Evolutionary conservation across 2,113 vertebrate species (phyloP).

Genomic region (Tautogolabrus adspersus): DNA sequence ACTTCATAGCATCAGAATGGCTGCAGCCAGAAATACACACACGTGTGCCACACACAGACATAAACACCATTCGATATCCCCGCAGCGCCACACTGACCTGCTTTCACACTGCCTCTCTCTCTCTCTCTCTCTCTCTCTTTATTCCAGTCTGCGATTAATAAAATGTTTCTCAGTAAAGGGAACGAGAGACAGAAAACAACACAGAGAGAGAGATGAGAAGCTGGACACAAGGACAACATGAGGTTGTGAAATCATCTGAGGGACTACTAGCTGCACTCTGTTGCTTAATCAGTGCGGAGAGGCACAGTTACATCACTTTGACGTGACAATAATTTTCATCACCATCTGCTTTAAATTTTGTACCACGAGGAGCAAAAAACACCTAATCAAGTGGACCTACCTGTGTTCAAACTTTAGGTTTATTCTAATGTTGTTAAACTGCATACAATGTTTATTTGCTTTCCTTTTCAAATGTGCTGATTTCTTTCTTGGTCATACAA

Average conservation of each 20-base stretch:
- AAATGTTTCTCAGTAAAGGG: slow-evolving; percentile 13
- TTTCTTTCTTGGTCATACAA: no score
- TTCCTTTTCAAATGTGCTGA: no score
- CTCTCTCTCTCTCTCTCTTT: not conserved
- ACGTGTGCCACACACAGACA: slow-evolving; percentile 35
- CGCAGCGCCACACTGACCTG: slow-evolving; percentile 32
- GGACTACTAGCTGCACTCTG: slow-evolving; percentile 31
- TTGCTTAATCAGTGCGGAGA: slow-evolving; percentile 54
- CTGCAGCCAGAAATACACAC: slow-evolving; percentile 42
- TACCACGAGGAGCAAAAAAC: slow-evolving; percentile 7
- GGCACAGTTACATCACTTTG: slow-evolving; percentile 52
- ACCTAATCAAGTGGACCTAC: not conserved
- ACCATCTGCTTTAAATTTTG: slow-evolving; percentile 5
- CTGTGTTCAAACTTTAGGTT: not conserved
- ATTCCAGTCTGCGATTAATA: slow-evolving; percentile 30
- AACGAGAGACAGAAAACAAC: slow-evolving; percentile 10
- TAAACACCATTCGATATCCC: slow-evolving; percentile 38
- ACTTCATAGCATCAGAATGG: slow-evolving; percentile 38
- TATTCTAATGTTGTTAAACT: no score
- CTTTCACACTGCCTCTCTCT: slow-evolving; percentile 18
- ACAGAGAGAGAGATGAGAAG: slow-evolving; percentile 20
- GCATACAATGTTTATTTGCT: no score
- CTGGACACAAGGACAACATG: slow-evolving; percentile 40
- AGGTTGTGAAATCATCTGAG: slow-evolving; percentile 61
- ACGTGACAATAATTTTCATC: slow-evolving; percentile 23